These are phyloP conservation scores for Chionis minor DNA, from an alignment of 2,113 vertebrate genomes.

Conservation along the genomic window DNA sequence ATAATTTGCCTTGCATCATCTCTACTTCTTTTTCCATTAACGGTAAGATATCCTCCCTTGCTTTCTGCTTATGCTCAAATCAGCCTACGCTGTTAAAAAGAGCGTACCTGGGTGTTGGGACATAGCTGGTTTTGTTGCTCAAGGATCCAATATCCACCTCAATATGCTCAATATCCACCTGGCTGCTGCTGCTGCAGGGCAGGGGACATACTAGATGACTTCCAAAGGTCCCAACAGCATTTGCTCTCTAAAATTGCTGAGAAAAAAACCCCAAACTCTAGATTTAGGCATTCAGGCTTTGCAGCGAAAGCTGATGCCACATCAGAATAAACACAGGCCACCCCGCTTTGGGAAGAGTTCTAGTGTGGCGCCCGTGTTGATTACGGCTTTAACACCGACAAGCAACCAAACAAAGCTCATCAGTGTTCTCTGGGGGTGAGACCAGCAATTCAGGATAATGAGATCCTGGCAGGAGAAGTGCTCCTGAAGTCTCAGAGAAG, in stretches of 20 bases:
- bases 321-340: background rate
- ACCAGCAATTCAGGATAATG: background rate
- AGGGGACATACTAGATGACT: background rate
- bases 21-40: background rate
- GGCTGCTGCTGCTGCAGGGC: background rate
- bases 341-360: background rate
- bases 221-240: background rate
- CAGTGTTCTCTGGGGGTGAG: fast-evolving
- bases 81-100: background rate
- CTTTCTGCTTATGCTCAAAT: background rate
- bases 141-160: background rate
- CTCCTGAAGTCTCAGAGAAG: background rate
- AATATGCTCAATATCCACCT: background rate
- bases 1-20: background rate
- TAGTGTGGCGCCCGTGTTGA: background rate
- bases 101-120: background rate
- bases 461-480: background rate
- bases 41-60: background rate
- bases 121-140: background rate
- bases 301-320: background rate
- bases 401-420: background rate
- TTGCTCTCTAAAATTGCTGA: background rate
- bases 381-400: background rate
- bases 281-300: background rate
- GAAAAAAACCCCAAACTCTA: background rate